phyloP scores from a whole-genome alignment of 2,113 vertebrate species.

The Fregata magnificens region DNA sequence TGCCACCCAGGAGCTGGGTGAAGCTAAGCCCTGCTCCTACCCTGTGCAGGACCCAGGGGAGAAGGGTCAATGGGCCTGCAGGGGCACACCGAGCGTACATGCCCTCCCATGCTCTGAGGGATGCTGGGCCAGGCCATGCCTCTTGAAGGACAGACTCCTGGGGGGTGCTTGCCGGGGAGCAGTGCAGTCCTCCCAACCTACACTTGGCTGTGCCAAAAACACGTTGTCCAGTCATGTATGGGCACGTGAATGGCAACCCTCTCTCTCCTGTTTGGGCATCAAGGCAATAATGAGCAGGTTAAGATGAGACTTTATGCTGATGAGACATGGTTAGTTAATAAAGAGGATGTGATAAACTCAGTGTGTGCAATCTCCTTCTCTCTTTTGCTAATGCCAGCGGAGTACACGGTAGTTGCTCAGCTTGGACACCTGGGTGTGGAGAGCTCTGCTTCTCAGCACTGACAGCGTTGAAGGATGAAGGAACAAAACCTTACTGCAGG shows the following conservation, averaged over 20 bases:
- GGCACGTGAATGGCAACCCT: background rate
- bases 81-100: background rate
- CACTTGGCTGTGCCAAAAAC: background rate
- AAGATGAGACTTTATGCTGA: background rate
- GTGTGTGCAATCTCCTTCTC: background rate
- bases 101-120: background rate
- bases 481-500: background rate
- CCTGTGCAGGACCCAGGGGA: background rate
- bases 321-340: background rate
- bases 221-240: accelerated
- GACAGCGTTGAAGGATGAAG: background rate
- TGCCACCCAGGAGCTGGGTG: background rate
- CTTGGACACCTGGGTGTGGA: background rate
- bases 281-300: background rate
- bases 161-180: background rate
- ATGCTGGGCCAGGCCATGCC: background rate
- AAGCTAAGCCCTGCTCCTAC: background rate
- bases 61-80: background rate
- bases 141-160: background rate
- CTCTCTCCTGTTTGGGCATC: background rate
- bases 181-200: background rate
- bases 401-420: background rate
- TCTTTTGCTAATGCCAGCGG: background rate
- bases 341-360: background rate
- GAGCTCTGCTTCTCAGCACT: background rate